Evolutionary conservation across 2,888 invertebrate genomes (phyloP), one percentile per base, ranked within the genome.

Genomic region (Pollenia amentaria): DNA sequence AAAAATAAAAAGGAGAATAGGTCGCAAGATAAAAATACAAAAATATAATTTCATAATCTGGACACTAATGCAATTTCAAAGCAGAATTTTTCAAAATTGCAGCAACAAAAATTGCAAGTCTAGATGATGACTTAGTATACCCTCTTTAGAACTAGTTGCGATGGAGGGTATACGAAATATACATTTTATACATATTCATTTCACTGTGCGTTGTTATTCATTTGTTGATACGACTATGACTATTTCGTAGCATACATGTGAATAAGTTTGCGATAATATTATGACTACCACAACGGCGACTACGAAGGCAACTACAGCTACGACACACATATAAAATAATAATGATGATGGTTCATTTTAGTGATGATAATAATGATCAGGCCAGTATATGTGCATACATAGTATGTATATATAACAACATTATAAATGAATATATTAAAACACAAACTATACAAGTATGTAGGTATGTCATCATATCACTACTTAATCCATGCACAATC

Each of bases 281-380:
- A 21, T 70, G 55, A 48, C 42, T 51, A 72, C 38, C 55, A 72
- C 53, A 48, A 70, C 29, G 60, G 72, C 1, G 51, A 44, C 16
- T 29, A 44, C 51, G 69, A 48, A 64, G n/a, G 42, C 55, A 4
- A 51, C 18, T 51, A 12, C 18, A 48, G 40, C 42, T 18, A 48
- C 51, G 57, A 79, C 29, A 75, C 64, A 51, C 72, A 72, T 38
- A 14, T 48, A 40, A 40, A 72, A 65, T 72, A 38, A 42, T 57
- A n/a, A 48, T 72, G 64, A 18, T 62, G 69, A 44, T 48, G 65
- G 48, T 29, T 57, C 2, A 14, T 40, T 62, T 6, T 38, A 48
- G 46, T 48, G 65, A 70, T 84, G 48, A 73, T 78, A 65, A 77
- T 83, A 77, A 53, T 62, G 69, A 65, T 72, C 57, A 51, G 29